These are phyloP conservation scores for Lepus timidus DNA, from an alignment of 2,113 vertebrate genomes.

Conservation along the genomic window DNA sequence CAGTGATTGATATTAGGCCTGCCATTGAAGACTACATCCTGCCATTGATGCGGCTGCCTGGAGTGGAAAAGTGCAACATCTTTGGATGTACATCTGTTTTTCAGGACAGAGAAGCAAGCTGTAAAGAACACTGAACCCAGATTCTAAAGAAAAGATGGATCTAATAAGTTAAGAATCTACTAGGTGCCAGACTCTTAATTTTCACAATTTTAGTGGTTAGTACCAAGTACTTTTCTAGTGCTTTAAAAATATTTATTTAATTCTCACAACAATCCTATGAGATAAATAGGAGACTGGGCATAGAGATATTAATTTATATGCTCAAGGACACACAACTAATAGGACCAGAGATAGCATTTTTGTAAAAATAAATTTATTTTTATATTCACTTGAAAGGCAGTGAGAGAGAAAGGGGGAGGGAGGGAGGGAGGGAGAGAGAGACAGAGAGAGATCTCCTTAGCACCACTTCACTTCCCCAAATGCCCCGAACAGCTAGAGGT, in stretches of 20 bases:
- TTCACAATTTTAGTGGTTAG: not conserved
- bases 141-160: not conserved
- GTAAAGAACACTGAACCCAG: not conserved
- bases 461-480: no score
- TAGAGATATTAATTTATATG: not conserved
- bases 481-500: no score
- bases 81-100: not conserved
- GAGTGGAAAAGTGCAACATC: not conserved
- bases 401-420: no score
- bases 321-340: not conserved
- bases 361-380: no score
- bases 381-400: no score
- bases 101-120: not conserved
- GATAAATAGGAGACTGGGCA: not conserved
- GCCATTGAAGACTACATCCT: not conserved
- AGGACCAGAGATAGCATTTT: not conserved
- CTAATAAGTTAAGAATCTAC: not conserved
- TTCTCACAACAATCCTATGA: not conserved
- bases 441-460: no score
- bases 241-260: slow-evolving; percentile 22
- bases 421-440: no score
- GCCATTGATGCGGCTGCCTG: not conserved
- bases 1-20: not conserved
- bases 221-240: not conserved
- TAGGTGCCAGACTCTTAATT: not conserved